These are phyloP conservation scores for Manduca sexta DNA, from an alignment of 1,140 invertebrate genomes.

Conservation along the genomic window DNA sequence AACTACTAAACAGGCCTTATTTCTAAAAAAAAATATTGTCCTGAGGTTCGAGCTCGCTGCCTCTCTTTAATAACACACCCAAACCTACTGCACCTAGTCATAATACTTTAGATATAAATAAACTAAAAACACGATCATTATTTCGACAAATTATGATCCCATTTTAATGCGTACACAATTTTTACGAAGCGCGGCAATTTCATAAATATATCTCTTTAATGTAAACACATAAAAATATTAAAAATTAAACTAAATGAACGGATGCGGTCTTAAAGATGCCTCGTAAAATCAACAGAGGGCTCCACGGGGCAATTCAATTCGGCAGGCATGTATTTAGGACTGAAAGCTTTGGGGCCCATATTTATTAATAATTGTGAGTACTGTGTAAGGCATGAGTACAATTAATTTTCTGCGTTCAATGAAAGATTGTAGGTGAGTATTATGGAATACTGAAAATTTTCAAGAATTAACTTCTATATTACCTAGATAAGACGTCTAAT, in stretches of 20 bases:
- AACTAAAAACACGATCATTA: background rate
- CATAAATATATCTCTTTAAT: background rate
- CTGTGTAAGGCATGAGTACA: too few species aligned
- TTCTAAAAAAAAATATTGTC: too few species aligned
- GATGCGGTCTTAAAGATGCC: slow-evolving; percentile 11
- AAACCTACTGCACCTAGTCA: background rate
- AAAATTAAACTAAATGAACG: slow-evolving; percentile 12
- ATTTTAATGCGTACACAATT: too few species aligned
- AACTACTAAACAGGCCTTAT: too few species aligned
- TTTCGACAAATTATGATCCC: too few species aligned
- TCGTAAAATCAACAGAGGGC: slow-evolving; percentile 14
- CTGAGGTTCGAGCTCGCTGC: too few species aligned
- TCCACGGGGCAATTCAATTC: background rate
- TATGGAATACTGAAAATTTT: too few species aligned
- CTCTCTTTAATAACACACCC: too few species aligned
- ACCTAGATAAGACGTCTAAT: too few species aligned
- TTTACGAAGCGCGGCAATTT: background rate
- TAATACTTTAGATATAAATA: background rate
- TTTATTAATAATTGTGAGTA: background rate
- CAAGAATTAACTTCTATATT: too few species aligned
- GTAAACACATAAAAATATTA: slow-evolving; percentile 5
- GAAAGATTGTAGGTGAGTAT: too few species aligned
- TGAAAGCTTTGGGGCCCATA: background rate
- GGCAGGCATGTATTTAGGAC: background rate
- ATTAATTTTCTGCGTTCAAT: too few species aligned